These are phyloP conservation scores for Drosophila multiciliata DNA, from an alignment of 2,888 invertebrate genomes.

Conservation along the genomic window DNA sequence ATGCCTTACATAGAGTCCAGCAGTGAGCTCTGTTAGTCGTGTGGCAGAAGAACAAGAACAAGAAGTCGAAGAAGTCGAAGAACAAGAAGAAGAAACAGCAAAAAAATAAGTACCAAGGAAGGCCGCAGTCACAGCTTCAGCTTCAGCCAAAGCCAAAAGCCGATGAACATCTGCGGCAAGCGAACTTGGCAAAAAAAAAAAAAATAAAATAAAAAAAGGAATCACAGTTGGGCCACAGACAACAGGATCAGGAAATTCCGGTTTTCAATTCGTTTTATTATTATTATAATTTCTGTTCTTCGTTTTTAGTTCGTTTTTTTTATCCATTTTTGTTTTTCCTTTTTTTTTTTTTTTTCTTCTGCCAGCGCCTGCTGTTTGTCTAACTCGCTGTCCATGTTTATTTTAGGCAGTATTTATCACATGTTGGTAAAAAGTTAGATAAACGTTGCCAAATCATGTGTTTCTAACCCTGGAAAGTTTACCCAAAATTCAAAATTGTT, in stretches of 20 bases:
- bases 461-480: not conserved
- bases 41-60: slow-evolving; percentile 24
- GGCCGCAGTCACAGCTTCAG: slow-evolving; percentile 9
- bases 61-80: not conserved
- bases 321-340: slow-evolving; percentile 12
- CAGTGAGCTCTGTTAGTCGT: slow-evolving; percentile 46
- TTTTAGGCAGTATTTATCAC: slow-evolving; percentile 28
- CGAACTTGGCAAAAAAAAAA: slow-evolving; percentile 39
- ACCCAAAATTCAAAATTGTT: not conserved
- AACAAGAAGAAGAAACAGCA: slow-evolving; percentile 9
- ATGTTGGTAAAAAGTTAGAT: slow-evolving; percentile 10
- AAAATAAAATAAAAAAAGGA: slow-evolving; percentile 53
- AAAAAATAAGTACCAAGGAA: slow-evolving; percentile 36
- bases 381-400: slow-evolving; percentile 17
- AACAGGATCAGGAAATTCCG: slow-evolving; percentile 80
- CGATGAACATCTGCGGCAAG: slow-evolving; percentile 57
- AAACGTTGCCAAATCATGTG: not conserved
- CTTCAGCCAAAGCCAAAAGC: slow-evolving; percentile 5
- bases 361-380: slow-evolving; percentile 3
- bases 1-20: slow-evolving; percentile 69
- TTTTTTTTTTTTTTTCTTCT: not conserved
- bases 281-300: slow-evolving; percentile 62
- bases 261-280: slow-evolving; percentile 75
- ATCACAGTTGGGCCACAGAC: slow-evolving; percentile 72
- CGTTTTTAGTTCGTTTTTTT: slow-evolving; percentile 25